Evolutionary conservation across 2,113 vertebrate species (phyloP).

Genomic region (Scomber japonicus): DNA sequence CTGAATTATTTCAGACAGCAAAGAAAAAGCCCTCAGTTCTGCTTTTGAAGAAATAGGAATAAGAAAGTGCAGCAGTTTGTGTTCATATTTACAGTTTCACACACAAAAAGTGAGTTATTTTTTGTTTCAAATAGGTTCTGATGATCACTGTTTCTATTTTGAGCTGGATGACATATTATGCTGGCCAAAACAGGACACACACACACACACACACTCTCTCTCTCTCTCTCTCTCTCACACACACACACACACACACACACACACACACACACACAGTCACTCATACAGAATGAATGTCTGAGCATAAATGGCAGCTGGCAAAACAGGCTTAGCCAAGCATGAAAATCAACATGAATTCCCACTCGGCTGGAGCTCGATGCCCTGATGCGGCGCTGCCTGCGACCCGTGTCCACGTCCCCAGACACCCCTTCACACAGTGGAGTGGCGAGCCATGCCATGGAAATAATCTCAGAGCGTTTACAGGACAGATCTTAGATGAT

Average conservation of each 20-base stretch:
- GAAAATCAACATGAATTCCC: slow-evolving; percentile 79
- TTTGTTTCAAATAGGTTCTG: neutral
- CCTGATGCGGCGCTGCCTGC: slow-evolving; percentile 60
- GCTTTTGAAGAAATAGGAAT: slow-evolving; percentile 49
- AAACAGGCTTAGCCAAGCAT: slow-evolving; percentile 77
- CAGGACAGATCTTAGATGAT: slow-evolving; percentile 46
- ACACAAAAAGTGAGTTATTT: slow-evolving; percentile 6
- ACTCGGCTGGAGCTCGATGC: slow-evolving; percentile 72
- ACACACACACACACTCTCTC: too few species aligned
- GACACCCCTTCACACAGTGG: slow-evolving; percentile 62
- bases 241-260: slow-evolving; percentile 13
- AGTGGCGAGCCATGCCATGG: slow-evolving; percentile 39
- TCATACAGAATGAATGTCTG: slow-evolving; percentile 72
- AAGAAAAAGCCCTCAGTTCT: slow-evolving; percentile 68
- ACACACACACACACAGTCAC: slow-evolving; percentile 42
- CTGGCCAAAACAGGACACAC: slow-evolving; percentile 51
- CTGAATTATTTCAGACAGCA: slow-evolving; percentile 71
- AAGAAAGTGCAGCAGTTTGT: slow-evolving; percentile 28
- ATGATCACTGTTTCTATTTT: slow-evolving; percentile 46
- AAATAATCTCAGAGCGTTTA: slow-evolving; percentile 50
- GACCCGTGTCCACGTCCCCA: slow-evolving; percentile 65
- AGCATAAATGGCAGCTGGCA: slow-evolving; percentile 81
- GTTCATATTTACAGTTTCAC: slow-evolving; percentile 19
- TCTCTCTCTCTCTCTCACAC: too few species aligned
- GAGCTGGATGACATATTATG: slow-evolving; percentile 40